These are phyloP conservation scores for Ectemnius lituratus DNA, from an alignment of 2,888 invertebrate species.

Conservation along the genomic window DNA sequence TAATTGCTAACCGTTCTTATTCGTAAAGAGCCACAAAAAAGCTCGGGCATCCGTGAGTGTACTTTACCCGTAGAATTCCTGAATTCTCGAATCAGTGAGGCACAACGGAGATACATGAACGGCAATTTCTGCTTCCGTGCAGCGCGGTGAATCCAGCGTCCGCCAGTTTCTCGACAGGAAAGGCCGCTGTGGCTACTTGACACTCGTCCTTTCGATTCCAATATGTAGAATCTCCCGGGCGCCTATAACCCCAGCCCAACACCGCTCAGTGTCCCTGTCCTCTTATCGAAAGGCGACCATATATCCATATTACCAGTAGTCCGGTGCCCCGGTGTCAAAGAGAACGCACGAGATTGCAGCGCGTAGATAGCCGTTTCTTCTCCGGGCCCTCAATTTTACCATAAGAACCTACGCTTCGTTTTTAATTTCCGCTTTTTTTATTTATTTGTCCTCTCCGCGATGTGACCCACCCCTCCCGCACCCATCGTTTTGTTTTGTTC, in stretches of 20 bases:
- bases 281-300: conserved; percentile 23
- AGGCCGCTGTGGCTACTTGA: conserved; percentile 35
- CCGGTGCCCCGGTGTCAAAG: conserved; percentile 11
- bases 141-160: conserved; percentile 47
- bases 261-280: conserved; percentile 16
- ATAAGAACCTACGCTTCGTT: conserved; percentile 38
- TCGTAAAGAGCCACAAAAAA: conserved; percentile 34
- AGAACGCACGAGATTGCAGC: not conserved
- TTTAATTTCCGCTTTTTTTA: conserved; percentile 12
- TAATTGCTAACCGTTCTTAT: conserved; percentile 42
- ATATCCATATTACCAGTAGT: conserved; percentile 13
- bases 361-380: conserved; percentile 67
- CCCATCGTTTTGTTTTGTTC: conserved; percentile 17
- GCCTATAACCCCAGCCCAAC: not conserved
- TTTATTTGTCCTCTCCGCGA: conserved; percentile 16
- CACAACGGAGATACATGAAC: conserved; percentile 5
- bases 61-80: conserved; percentile 51
- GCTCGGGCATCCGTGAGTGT: conserved; percentile 36
- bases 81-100: conserved; percentile 51
- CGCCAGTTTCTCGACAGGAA: conserved; percentile 12
- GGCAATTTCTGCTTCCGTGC: conserved; percentile 38
- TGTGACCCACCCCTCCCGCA: not conserved
- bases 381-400: conserved; percentile 46
- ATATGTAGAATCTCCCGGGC: conserved; percentile 28
- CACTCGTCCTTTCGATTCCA: conserved; percentile 17